Evolutionary conservation across 2,113 vertebrate species (phyloP).

Genomic region (Piliocolobus tephrosceles): DNA sequence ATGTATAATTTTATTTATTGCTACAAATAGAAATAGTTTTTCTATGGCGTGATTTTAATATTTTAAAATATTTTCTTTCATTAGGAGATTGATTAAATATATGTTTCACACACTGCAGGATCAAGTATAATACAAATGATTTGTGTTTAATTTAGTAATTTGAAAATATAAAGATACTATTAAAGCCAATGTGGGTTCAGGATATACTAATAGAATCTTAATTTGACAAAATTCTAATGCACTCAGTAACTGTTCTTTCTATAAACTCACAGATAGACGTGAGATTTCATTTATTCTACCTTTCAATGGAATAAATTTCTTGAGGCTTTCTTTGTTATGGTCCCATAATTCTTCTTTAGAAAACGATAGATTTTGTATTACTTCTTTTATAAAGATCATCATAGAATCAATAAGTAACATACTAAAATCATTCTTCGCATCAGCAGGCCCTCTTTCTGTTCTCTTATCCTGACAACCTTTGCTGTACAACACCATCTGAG

Average conservation of each 20-base stretch:
- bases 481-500: constrained; percentile 59
- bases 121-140: background rate
- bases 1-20: background rate
- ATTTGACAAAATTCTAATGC: constrained; percentile 18
- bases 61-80: constrained; percentile 26
- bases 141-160: constrained; percentile 7
- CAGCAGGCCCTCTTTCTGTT: constrained; percentile 37
- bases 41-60: background rate
- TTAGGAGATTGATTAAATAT: background rate
- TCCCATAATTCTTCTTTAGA: constrained; percentile 56
- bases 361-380: constrained; percentile 38
- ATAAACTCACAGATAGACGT: constrained; percentile 34
- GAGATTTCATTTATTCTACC: constrained; percentile 43
- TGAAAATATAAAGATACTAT: constrained; percentile 22
- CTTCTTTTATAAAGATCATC: constrained; percentile 40
- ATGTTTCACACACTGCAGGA: background rate
- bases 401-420: constrained; percentile 54
- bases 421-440: constrained; percentile 57
- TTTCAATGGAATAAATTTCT: constrained; percentile 62
- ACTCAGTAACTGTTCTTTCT: background rate
- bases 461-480: constrained; percentile 59
- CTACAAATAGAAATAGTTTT: background rate
- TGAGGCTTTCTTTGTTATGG: constrained; percentile 53
- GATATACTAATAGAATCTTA: background rate
- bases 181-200: background rate